phyloP scores from a whole-genome alignment of 1,140 invertebrate genomes.

The Zelostemma sp. region DNA sequence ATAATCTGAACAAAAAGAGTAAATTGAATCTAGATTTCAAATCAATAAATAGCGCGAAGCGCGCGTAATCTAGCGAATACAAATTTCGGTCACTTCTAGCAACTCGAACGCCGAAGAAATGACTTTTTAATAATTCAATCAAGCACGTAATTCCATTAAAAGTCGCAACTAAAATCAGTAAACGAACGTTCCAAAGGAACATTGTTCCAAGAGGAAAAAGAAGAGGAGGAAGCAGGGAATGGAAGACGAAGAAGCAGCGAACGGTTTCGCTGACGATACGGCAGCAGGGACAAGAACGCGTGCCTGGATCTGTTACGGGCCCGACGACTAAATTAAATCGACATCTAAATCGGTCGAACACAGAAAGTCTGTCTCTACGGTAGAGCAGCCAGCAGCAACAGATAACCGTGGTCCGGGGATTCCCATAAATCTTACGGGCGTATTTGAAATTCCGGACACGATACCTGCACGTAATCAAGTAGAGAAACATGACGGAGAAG shows the following conservation, averaged over 20 bases:
- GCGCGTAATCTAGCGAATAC: too few relatives aligned
- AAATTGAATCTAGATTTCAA: too few relatives aligned
- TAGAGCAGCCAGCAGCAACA: conserved; percentile 10
- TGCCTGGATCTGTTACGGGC: conserved; percentile 22
- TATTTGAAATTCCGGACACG: conserved; percentile 55
- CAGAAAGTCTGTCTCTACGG: conserved; percentile 19
- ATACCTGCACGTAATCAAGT: conserved; percentile 47
- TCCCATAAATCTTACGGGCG: conserved; percentile 44
- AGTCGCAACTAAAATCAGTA: too few relatives aligned
- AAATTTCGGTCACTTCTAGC: too few relatives aligned
- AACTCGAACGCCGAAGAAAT: too few relatives aligned
- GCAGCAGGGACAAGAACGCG: conserved; percentile 27
- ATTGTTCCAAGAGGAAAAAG: too few relatives aligned
- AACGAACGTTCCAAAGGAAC: too few relatives aligned
- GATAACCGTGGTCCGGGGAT: conserved; percentile 26
- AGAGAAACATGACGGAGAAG: conserved; percentile 51
- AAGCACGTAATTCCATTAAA: too few relatives aligned
- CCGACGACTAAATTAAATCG: conserved; percentile 55
- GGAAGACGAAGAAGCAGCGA: too few relatives aligned
- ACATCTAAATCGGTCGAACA: conserved; percentile 49
- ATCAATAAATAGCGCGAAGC: too few relatives aligned
- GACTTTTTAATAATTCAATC: too few relatives aligned
- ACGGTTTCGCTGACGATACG: conserved; percentile 27
- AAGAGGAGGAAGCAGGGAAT: background rate
- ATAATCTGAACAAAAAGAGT: too few relatives aligned